Evolutionary conservation across 2,888 invertebrate genomes (phyloP).

Genomic region (Dynastes grantii): DNA sequence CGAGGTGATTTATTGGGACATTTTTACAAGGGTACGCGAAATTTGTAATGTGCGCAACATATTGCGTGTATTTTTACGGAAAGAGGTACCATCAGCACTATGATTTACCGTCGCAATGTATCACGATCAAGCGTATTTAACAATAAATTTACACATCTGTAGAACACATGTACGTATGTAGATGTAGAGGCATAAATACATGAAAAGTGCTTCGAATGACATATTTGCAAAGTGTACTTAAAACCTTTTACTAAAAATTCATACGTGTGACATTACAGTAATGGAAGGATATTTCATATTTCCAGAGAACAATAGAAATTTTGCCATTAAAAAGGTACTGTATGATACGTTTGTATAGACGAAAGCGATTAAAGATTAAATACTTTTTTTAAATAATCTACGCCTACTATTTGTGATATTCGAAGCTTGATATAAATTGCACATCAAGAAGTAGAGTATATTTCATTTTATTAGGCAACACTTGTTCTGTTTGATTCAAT

Average conservation of each 20-base stretch:
- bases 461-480: too few species aligned
- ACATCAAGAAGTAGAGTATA: too few species aligned
- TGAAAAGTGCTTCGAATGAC: constrained; percentile 6
- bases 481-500: too few species aligned
- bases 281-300: too few species aligned
- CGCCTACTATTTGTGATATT: too few species aligned
- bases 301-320: too few species aligned
- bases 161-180: not conserved
- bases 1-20: constrained; percentile 11
- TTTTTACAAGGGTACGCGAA: constrained; percentile 20
- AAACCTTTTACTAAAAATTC: constrained; percentile 8
- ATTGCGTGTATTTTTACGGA: constrained; percentile 18
- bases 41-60: constrained; percentile 11
- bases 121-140: constrained; percentile 16
- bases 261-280: not conserved
- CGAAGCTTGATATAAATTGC: too few species aligned
- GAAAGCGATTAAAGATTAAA: too few species aligned
- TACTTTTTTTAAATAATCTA: too few species aligned
- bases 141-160: constrained; percentile 17
- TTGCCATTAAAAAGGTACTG: too few species aligned
- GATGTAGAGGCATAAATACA: not conserved
- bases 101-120: constrained; percentile 13
- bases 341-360: too few species aligned
- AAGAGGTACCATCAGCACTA: not conserved
- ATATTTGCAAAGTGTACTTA: constrained; percentile 4